Evolutionary conservation across 2,113 vertebrate genomes (phyloP), one percentile per base, ranked within the genome.

Genomic region (Gopherus evgoodei): DNA sequence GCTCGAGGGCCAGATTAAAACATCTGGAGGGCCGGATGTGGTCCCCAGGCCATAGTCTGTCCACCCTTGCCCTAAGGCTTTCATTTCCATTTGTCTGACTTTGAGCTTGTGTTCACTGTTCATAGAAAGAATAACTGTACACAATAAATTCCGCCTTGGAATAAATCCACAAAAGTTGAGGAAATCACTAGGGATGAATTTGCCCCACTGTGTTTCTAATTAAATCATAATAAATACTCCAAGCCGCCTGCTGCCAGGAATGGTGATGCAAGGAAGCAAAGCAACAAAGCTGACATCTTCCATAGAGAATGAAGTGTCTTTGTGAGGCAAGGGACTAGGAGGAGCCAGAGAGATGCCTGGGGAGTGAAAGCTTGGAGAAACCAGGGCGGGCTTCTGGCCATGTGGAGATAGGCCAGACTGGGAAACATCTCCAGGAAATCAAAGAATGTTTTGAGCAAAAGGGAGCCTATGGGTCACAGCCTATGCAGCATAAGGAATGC

Each of bases 41-140:
- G 53, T 21, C 53, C 53, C 53, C 21, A 21, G 21, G 21, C 21
- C 21, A 42, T 17, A 78, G 83, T 83, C 93, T 62, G 11, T 29
- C 75, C 29, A 93, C 79, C 75, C 85, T 42, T 2, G 0, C 83
- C 49, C 83, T 96, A 87, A 59, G 53, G 3, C 57, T 19, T 75
- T 90, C 16, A 14, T 80, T 94, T 95, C 59, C 93, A 94, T 93
- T 93, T 89, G 65, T 78, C 31, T 90, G 93, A 84, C 31, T 44
- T 89, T 87, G 79, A 81, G 42, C 3, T 35, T n/a, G 29, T 90
- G 19, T 75, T 90, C 84, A 76, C 44, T 90, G 17, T 75, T 87
- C 62, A 69, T n/a, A n/a, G 90, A 87, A 82, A 91, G 31, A 42
- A 86, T 31, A 93, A 84, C 44, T 11, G 62, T 93, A 65, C 35